These are phyloP conservation scores for Anoncus sp. DNA, from an alignment of 2,888 invertebrate species.

Conservation along the genomic window DNA sequence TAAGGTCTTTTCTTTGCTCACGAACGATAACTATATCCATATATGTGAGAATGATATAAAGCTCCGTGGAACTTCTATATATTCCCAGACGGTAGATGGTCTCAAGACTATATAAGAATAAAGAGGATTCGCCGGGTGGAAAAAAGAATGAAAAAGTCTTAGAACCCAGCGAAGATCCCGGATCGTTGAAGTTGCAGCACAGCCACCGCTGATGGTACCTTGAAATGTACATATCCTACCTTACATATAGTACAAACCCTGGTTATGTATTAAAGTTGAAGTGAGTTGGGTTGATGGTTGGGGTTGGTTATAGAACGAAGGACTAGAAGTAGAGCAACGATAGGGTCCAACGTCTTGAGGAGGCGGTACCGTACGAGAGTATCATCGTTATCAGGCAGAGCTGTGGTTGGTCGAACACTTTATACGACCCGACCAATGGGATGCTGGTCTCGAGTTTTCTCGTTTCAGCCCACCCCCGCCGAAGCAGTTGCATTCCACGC, in stretches of 20 bases:
- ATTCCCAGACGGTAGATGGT: constrained; percentile 29
- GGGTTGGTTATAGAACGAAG: constrained; percentile 59
- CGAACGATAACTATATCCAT: constrained; percentile 15
- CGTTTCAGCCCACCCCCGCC: constrained; percentile 74
- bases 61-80: constrained; percentile 42
- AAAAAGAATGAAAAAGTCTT: constrained; percentile 43
- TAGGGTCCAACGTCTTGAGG: constrained; percentile 78
- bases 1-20: background rate
- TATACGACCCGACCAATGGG: constrained; percentile 76
- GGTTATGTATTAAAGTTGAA: constrained; percentile 33
- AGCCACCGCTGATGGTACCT: constrained; percentile 22
- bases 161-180: constrained; percentile 9
- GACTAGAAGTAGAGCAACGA: constrained; percentile 66
- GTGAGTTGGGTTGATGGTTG: constrained; percentile 28
- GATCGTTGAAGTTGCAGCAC: constrained; percentile 42
- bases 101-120: constrained; percentile 48
- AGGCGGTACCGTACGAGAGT: constrained; percentile 80
- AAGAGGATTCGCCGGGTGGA: constrained; percentile 35
- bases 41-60: constrained; percentile 11
- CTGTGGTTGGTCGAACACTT: constrained; percentile 78
- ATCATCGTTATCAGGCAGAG: constrained; percentile 80
- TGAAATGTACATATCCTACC: constrained; percentile 27
- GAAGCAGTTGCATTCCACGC: constrained; percentile 47
- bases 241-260: constrained; percentile 21
- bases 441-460: constrained; percentile 81